phyloP scores from a whole-genome alignment of 2,797 vertebrate species.

The Takifugu ocellatus region DNA sequence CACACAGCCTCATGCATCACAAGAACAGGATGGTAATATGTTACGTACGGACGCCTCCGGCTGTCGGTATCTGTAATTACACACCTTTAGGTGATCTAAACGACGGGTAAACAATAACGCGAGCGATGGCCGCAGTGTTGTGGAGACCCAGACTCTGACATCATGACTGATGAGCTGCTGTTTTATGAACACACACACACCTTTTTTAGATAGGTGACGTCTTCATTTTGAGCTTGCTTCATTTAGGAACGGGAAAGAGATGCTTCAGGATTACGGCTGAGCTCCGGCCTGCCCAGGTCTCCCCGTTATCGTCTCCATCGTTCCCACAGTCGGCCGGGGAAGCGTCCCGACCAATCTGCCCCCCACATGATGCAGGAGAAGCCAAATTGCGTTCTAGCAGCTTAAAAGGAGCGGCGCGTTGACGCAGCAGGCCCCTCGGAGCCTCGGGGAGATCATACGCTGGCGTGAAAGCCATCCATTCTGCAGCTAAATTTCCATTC shows the following conservation, averaged over 20 bases:
- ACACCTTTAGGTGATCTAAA: constrained; percentile 30
- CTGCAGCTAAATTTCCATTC: constrained; percentile 85
- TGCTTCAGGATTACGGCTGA: too few species aligned
- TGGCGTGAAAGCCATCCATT: constrained; percentile 66
- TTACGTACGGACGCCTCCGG: constrained; percentile 34
- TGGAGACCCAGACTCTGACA: constrained; percentile 52
- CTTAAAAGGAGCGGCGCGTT: constrained; percentile 41
- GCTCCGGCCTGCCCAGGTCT: constrained; percentile 19
- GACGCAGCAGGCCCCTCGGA: constrained; percentile 53
- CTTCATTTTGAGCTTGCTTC: constrained; percentile 55
- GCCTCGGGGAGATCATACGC: constrained; percentile 68
- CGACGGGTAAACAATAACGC: constrained; percentile 48
- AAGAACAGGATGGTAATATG: constrained; percentile 38
- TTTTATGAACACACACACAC: constrained; percentile 40
- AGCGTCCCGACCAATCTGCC: constrained; percentile 68
- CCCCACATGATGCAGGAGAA: constrained; percentile 32
- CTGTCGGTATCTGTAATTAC: constrained; percentile 66
- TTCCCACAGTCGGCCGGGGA: constrained; percentile 41
- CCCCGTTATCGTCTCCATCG: constrained; percentile 66
- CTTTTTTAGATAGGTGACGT: constrained; percentile 75
- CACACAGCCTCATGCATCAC: constrained; percentile 39
- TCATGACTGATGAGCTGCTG: constrained; percentile 60
- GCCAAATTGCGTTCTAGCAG: constrained; percentile 53
- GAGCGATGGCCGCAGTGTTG: constrained; percentile 29
- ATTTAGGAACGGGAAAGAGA: too few species aligned